phyloP scores from a whole-genome alignment of 2,113 vertebrate species.

The Genyomyrus donnyi region DNA sequence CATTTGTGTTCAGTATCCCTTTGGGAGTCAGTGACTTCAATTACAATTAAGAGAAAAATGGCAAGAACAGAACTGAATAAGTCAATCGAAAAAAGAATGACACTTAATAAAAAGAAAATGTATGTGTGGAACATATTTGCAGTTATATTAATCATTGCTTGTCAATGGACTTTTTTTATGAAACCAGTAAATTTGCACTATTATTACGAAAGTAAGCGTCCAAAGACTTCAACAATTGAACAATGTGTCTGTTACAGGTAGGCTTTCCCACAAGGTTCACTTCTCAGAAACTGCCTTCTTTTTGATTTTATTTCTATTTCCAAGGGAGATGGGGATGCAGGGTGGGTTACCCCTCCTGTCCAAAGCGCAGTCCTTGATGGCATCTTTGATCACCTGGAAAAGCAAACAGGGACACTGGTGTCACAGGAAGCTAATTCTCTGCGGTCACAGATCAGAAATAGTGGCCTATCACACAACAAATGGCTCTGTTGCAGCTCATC shows the following conservation, averaged over 20 bases:
- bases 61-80: not conserved
- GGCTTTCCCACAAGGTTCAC: slow-evolving; percentile 38
- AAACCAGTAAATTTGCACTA: not conserved
- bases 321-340: slow-evolving; percentile 65
- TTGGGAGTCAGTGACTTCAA: not conserved
- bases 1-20: not conserved
- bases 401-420: not conserved
- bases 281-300: slow-evolving; percentile 73
- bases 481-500: not conserved
- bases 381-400: slow-evolving; percentile 79
- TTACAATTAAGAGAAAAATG: not conserved
- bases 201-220: not conserved
- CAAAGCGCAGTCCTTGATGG: slow-evolving; percentile 77
- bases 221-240: not conserved
- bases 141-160: not conserved
- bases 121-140: not conserved
- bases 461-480: not conserved
- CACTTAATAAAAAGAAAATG: not conserved
- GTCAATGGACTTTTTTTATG: not conserved
- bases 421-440: not conserved
- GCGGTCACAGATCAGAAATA: not conserved
- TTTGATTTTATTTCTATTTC: slow-evolving; percentile 68
- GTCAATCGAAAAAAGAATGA: not conserved
- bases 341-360: slow-evolving; percentile 75
- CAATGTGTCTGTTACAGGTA: not conserved